Conservation (phyloP, 1,140 invertebrate genomes). For the Listronotus oregonensis region DNA sequence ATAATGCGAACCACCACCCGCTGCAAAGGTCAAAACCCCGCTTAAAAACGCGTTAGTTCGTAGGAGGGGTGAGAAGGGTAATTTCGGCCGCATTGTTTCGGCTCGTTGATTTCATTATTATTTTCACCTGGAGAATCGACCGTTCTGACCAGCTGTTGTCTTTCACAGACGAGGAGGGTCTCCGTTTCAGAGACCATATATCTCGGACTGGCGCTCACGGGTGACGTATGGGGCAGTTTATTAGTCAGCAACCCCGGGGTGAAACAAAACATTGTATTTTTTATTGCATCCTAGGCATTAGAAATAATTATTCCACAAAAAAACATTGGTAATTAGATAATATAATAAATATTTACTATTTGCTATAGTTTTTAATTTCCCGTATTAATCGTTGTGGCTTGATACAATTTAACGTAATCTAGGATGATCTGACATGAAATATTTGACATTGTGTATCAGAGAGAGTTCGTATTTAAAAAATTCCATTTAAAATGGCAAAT, state of each 20-base stretch:
- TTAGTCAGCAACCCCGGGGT: constrained; percentile 46
- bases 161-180: constrained; percentile 47
- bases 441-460: too few species aligned
- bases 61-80: constrained; percentile 29
- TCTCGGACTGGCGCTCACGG: constrained; percentile 44
- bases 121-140: constrained; percentile 51
- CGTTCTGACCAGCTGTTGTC: constrained; percentile 50
- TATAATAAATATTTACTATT: too few species aligned
- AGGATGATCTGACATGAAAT: too few species aligned
- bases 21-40: constrained; percentile 27
- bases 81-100: constrained; percentile 48
- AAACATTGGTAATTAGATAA: too few species aligned
- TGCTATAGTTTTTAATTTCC: too few species aligned
- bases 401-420: too few species aligned
- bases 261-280: constrained; percentile 23
- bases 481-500: too few species aligned
- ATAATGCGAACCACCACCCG: background rate
- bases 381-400: too few species aligned
- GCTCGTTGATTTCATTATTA: constrained; percentile 55
- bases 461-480: too few species aligned
- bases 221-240: constrained; percentile 47
- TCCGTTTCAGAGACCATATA: constrained; percentile 53
- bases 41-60: constrained; percentile 30
- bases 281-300: background rate
- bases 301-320: too few species aligned